These are phyloP conservation scores for Eolophus roseicapilla DNA, from an alignment of 2,113 vertebrate species.

Conservation along the genomic window DNA sequence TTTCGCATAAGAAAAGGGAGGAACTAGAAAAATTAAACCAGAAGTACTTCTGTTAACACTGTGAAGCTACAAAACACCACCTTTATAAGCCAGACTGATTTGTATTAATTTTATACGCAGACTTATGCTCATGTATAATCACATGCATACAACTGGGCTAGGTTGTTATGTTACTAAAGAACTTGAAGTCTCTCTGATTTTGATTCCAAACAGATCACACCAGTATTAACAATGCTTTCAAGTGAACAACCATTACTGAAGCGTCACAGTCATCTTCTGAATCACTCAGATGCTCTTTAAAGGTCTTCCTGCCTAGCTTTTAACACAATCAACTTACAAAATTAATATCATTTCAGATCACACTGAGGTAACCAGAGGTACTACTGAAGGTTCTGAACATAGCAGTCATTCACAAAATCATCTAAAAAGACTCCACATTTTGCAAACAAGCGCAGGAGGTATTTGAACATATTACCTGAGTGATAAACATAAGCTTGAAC, in stretches of 20 bases:
- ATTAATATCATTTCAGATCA: not conserved
- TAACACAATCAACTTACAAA: not conserved
- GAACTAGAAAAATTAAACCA: slow-evolving; percentile 78
- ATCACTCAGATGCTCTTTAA: not conserved
- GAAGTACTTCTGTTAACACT: slow-evolving; percentile 9
- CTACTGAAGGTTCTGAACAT: not conserved
- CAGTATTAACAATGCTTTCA: not conserved
- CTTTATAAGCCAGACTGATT: not conserved
- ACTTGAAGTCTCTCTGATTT: not conserved
- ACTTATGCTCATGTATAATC: not conserved
- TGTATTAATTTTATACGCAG: not conserved
- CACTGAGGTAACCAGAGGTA: not conserved
- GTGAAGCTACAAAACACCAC: not conserved
- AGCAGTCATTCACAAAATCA: not conserved
- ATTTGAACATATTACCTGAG: not conserved
- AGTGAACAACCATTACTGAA: not conserved
- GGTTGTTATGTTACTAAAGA: not conserved
- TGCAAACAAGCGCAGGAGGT: not conserved
- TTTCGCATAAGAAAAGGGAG: slow-evolving; percentile 85
- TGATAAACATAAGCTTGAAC: not conserved
- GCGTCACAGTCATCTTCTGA: not conserved
- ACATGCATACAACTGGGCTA: not conserved
- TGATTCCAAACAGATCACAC: not conserved
- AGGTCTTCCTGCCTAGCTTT: not conserved
- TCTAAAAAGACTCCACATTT: not conserved